Evolutionary conservation across 2,113 vertebrate species (phyloP).

Genomic region (Tonatia bakeri): DNA sequence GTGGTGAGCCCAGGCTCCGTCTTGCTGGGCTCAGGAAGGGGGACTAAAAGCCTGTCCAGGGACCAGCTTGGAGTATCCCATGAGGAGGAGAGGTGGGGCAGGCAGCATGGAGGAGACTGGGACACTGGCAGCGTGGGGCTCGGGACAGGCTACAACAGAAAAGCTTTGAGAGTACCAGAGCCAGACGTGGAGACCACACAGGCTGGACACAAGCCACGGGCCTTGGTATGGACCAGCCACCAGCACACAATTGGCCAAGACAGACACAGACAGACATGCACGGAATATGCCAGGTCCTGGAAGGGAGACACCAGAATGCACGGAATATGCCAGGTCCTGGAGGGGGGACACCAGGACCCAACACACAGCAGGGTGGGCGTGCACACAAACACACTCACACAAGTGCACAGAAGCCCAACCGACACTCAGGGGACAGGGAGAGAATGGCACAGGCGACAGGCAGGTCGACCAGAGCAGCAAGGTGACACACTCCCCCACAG

Average conservation of each 20-base stretch:
- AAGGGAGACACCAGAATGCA: constrained; percentile 39
- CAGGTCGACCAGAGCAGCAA: neutral
- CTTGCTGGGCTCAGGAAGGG: neutral
- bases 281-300: constrained; percentile 2
- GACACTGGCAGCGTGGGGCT: constrained; percentile 72
- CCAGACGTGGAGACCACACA: constrained; percentile 39
- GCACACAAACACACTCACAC: neutral
- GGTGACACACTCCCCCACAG: neutral
- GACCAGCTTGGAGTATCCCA: constrained; percentile 59
- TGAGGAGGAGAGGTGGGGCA: constrained; percentile 63
- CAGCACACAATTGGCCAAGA: neutral
- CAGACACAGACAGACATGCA: constrained; percentile 59
- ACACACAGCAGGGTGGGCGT: neutral
- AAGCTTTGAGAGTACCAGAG: constrained; percentile 27
- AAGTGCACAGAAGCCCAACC: neutral
- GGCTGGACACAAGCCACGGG: constrained; percentile 55
- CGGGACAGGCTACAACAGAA: constrained; percentile 59
- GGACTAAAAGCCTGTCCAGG: neutral
- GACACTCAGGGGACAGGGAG: neutral
- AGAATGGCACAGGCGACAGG: neutral
- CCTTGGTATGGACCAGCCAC: neutral
- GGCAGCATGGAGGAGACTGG: constrained; percentile 74
- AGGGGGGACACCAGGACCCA: neutral
- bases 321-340: neutral
- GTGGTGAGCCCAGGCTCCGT: neutral